Evolutionary conservation across 2,113 vertebrate genomes (phyloP).

Genomic region (Cranoglanis bouderius): DNA sequence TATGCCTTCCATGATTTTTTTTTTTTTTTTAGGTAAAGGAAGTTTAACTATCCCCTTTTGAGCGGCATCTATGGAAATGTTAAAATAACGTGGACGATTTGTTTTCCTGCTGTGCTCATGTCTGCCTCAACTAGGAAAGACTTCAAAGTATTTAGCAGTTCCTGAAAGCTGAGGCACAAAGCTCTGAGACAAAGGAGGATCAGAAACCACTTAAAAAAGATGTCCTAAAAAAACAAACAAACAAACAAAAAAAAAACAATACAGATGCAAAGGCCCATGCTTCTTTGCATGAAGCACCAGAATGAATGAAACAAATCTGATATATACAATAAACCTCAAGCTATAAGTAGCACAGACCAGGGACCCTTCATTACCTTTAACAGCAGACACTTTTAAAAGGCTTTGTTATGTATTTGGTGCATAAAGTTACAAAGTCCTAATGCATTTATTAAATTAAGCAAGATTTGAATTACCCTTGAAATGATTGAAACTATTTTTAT

Average conservation of each 20-base stretch:
- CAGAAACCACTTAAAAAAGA: constrained; percentile 50
- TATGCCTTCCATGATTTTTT: not conserved
- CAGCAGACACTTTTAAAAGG: not conserved
- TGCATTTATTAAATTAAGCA: not conserved
- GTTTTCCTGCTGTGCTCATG: constrained; percentile 41
- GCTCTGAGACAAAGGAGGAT: constrained; percentile 47
- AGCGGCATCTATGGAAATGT: constrained; percentile 10
- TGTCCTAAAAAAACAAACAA: not conserved
- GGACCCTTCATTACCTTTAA: not conserved
- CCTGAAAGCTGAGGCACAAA: constrained; percentile 45
- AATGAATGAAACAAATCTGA: not conserved
- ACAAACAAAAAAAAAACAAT: constrained; percentile 43
- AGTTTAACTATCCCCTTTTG: not conserved
- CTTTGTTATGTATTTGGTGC: not conserved
- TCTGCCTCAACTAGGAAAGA: constrained; percentile 38
- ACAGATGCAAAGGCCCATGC: constrained; percentile 22
- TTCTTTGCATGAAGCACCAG: not conserved
- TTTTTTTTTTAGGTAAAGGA: not conserved
- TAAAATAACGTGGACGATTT: constrained; percentile 41
- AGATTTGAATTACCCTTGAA: not conserved
- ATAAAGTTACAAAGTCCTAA: not conserved
- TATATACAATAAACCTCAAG: not conserved
- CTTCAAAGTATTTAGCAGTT: constrained; percentile 42
- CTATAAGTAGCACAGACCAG: not conserved
- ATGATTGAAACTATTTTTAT: not conserved